phyloP scores from a whole-genome alignment of 1,140 invertebrate species.

The Drosophila setifemur region DNA sequence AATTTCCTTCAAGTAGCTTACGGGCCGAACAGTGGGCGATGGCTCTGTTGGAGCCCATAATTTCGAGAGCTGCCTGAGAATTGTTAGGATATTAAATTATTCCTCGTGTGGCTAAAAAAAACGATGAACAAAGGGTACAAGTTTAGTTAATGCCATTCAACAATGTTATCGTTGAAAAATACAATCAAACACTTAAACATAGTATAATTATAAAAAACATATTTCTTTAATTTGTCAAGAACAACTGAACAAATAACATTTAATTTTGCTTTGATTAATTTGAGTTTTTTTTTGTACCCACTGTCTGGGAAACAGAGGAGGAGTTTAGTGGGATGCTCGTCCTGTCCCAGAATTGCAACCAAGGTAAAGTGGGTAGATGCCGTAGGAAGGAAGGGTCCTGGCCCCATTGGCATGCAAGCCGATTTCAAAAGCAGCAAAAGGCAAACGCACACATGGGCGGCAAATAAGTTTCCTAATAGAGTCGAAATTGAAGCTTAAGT shows the following conservation, averaged over 20 bases:
- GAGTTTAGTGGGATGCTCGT: neutral
- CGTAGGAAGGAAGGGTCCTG: neutral
- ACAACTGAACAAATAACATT: neutral
- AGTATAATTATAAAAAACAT: no score
- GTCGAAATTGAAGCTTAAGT: conserved; percentile 53
- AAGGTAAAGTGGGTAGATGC: conserved; percentile 11
- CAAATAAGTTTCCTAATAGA: conserved; percentile 32
- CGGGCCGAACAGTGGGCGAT: conserved; percentile 8
- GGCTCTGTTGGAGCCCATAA: no score
- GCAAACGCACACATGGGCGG: conserved; percentile 10
- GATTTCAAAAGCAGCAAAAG: conserved; percentile 30
- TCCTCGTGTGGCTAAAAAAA: no score
- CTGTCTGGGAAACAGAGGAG: neutral
- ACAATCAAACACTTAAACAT: no score
- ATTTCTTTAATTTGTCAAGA: no score
- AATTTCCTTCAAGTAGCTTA: conserved; percentile 65
- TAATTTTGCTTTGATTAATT: no score
- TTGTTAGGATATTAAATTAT: no score
- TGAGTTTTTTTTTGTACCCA: no score
- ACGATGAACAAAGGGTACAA: no score
- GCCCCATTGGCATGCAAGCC: conserved; percentile 35
- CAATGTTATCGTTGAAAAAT: no score
- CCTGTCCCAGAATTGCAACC: neutral
- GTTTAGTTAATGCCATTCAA: no score
- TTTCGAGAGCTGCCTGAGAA: no score